Evolutionary conservation across 1,140 invertebrate species (phyloP).

Genomic region (Drosophila equinoxialis): DNA sequence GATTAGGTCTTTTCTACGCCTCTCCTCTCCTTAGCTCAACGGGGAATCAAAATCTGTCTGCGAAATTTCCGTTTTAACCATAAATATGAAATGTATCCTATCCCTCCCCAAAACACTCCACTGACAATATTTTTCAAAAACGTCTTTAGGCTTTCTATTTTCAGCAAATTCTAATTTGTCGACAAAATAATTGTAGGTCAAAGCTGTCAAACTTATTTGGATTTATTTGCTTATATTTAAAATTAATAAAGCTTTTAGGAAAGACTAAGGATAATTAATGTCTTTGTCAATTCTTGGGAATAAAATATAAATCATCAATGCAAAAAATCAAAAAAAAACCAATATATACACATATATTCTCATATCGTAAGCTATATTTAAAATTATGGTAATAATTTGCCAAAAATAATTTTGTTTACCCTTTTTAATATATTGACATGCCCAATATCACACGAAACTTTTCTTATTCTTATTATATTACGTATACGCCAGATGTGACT

Average conservation of each 20-base stretch:
- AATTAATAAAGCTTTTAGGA: too few species aligned
- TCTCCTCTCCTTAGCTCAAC: neutral
- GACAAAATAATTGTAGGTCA: neutral
- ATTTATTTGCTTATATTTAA: neutral
- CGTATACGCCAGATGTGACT: slow-evolving; percentile 46
- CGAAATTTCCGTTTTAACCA: slow-evolving; percentile 3
- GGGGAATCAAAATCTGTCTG: neutral
- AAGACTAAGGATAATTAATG: too few species aligned
- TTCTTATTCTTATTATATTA: slow-evolving; percentile 2
- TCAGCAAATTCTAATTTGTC: neutral
- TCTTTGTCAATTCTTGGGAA: too few species aligned
- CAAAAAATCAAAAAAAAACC: too few species aligned
- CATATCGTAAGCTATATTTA: neutral
- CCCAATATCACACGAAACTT: neutral
- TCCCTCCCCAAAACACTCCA: neutral
- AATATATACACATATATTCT: neutral
- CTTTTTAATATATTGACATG: neutral
- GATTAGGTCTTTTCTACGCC: neutral
- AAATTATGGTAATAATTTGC: neutral
- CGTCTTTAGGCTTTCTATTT: neutral
- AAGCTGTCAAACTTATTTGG: neutral
- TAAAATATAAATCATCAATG: too few species aligned
- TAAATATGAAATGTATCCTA: neutral
- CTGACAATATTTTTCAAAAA: too few species aligned
- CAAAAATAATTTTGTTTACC: neutral